Evolutionary conservation across 2,797 vertebrate species (phyloP).

Genomic region (Alca torda): DNA sequence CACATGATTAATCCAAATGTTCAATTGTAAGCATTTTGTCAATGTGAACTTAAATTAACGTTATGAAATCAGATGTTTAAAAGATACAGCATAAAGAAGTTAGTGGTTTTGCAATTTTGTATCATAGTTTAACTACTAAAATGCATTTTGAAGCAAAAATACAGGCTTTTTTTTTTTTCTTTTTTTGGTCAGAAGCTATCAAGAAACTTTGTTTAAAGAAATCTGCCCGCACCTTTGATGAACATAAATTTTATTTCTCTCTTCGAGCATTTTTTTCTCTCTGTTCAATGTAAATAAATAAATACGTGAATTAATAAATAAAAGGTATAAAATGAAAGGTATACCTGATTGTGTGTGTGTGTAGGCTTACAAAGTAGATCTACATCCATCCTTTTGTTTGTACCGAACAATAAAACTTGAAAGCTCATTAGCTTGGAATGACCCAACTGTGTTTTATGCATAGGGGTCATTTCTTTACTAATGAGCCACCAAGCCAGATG

Average conservation of each 20-base stretch:
- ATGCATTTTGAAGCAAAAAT: background rate
- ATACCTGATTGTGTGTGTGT: background rate
- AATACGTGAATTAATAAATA: background rate
- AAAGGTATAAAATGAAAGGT: background rate
- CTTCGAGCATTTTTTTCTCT: background rate
- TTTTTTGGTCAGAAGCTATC: background rate
- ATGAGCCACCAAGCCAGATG: slow-evolving; percentile 69
- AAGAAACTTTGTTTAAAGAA: background rate
- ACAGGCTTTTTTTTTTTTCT: too few relatives aligned
- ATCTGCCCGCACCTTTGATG: background rate
- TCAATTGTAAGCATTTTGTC: background rate
- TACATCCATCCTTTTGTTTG: background rate
- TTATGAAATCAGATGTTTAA: background rate
- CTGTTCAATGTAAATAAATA: background rate
- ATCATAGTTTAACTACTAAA: background rate
- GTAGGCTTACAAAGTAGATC: background rate
- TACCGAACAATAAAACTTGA: slow-evolving; percentile 58
- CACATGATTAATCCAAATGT: background rate
- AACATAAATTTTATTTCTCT: background rate
- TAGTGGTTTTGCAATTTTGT: background rate
- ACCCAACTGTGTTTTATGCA: slow-evolving; percentile 61
- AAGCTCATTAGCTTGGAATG: slow-evolving; percentile 70
- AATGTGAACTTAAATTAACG: background rate
- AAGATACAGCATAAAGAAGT: background rate
- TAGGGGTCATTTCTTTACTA: slow-evolving; percentile 70